Evolutionary conservation across 2,888 invertebrate species (phyloP), one percentile per base, ranked within the genome.

Genomic region (Rhagophthalmus giganteus): DNA sequence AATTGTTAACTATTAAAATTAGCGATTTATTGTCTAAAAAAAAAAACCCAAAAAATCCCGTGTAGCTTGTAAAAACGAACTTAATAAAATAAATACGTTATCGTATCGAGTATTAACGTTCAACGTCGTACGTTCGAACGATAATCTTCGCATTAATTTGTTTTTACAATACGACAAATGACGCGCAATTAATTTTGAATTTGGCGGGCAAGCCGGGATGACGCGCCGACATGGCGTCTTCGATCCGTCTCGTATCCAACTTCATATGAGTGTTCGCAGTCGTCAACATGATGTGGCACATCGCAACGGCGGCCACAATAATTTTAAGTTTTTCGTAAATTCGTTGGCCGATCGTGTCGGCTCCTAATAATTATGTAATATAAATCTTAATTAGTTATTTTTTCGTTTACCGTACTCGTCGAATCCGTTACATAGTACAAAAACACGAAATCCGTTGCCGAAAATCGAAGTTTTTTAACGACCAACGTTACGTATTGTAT

Each of bases 201-300:
- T 50, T 64, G 52, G 60, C 67, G 69, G 64, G 58, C 44, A 52
- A 46, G 26, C 41, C 50, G 51, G n/a, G 56, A 51, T 55, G 53
- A 41, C 45, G 44, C 34, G 34, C 40, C 35, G 27, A 11, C 30
- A 34, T 47, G 55, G 55, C 55, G 51, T 50, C 48, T 53, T 47
- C 47, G 52, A 59, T 54, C 55, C 49, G 41, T 41, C 46, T 44
- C 58, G 63, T 59, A 57, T 57, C 60, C 59, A 64, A 61, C 64
- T 65, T 67, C 67, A 66, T 61, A 54, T 55, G 57, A 58, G 53
- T 62, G 62, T 58, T 52, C 55, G 57, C 71, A 75, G 75, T 75
- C 74, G 74, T 73, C 73, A 74, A 74, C 74, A 75, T 75, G 75
- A 76, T 76, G 76, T 76, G 76, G 76, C 76, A 76, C 70, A 72